Evolutionary conservation across 1,140 invertebrate genomes (phyloP), one percentile per base, ranked within the genome.

Genomic region (Arion vulgaris): DNA sequence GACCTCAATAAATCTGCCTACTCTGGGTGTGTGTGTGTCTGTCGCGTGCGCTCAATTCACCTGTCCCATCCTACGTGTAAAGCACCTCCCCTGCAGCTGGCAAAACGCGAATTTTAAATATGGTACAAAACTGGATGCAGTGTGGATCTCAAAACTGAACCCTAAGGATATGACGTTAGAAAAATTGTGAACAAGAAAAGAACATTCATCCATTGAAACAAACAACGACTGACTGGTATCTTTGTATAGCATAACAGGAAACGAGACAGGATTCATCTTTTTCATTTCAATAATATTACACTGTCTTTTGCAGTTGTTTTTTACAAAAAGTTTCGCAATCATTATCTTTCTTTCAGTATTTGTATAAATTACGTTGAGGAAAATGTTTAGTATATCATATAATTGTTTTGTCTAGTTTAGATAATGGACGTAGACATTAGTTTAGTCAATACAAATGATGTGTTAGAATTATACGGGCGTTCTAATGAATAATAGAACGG

Each of bases 1-100:
- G 51, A 38, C 38, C 51, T 78, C 76, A 78, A 78, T 78, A 78
- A 78, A 78, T 78, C 76, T 78, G 76, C 76, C 76, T 78, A 57
- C 76, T 53, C 76, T 5, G 32, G 62, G 75, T 38, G 41, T 39
- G 76, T 53, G 53, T 62, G 49, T 66, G 34, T n/a, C 34, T 28
- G 57, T 34, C 36, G 76, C 36, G 76, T 66, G 76, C 62, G 76
- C 57, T 66, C 53, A 78, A 32, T 78, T 78, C 76, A 78, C 76
- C 76, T 78, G 76, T 57, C 76, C 62, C 62, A 34, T 41, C 41
- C 53, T 41, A 66, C 62, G 32, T 78, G 76, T 68, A 78, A 78
- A 78, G 76, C 76, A 78, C 76, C 76, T 78, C 53, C 76, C 76
- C 26, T 78, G 57, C 51, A 68, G 38, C 76, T 68, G 38, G 76